Base-by-base conservation (phyloP, 2,113 vertebrate genomes). In the Cepphus grylle region DNA sequence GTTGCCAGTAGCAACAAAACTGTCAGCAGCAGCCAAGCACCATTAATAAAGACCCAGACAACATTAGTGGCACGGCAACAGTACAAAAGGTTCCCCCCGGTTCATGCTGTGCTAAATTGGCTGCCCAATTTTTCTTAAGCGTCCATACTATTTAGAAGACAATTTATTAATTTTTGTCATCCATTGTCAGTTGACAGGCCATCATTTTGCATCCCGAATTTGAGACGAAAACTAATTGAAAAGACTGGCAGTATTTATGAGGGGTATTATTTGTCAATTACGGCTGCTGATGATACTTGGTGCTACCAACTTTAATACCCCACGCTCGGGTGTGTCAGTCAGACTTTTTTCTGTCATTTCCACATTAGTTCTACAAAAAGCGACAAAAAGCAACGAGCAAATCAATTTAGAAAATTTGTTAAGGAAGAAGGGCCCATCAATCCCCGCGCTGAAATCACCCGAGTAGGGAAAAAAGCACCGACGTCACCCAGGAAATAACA, bases 211-310 rank as follows among this genome's bases (percentile, higher is more conserved):
- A 96, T 98, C 97, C 97, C 4, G 97, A 98, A 98, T 98, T 98
- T 97, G 95, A 98, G 98, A 94, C 96, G 98, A 98, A 98, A 98
- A 98, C 99, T 99, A 99, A 99, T 99, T 99, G 99, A 99, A 99
- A 98, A 98, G 98, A 97, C 97, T 97, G 97, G 98, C 98, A 98
- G 97, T 98, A 98, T 98, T 98, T 98, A 98, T 98, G 99, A 99
- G 98, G 98, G 98, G 98, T 98, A 98, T 99, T 99, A 99, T 99
- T 98, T 98, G 98, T 99, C 99, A 99, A 99, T 98, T 99, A 98
- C 34, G 73, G 97, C 84, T 45, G 96, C 73, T 97, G 96, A 81
- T 93, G 97, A 95, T 97, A 92, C 96, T 76, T 10, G 89, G 96
- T 88, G 65, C 94, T 47, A 97, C 97, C 96, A 98, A 98, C 96